Conservation (phyloP, 2,888 invertebrate species). For the Phymatocera aterrima region DNA sequence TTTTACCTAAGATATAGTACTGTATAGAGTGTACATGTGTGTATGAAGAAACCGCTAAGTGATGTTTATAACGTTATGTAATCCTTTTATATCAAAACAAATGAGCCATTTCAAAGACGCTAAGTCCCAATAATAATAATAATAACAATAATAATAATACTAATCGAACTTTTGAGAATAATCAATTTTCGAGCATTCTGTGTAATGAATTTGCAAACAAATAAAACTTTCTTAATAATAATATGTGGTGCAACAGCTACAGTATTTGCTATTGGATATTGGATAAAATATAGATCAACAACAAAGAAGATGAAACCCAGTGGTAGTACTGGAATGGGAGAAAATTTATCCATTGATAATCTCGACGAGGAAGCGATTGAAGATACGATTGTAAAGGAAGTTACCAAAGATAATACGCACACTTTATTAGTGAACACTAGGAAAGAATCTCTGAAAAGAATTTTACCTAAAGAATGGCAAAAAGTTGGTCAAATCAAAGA, state of each 20-base stretch:
- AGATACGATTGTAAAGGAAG: not conserved
- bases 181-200: not conserved
- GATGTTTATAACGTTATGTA: constrained; percentile 17
- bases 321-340: too few species aligned
- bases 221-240: constrained; percentile 4
- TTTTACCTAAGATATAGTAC: not conserved
- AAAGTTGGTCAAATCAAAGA: constrained; percentile 69
- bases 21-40: not conserved
- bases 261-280: constrained; percentile 10
- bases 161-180: not conserved
- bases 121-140: not conserved
- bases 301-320: not conserved
- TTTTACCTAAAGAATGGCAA: constrained; percentile 62
- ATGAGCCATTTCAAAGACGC: not conserved
- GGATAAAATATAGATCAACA: constrained; percentile 20
- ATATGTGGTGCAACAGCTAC: constrained; percentile 18
- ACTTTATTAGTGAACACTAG: not conserved
- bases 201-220: constrained; percentile 11
- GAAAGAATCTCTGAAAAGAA: not conserved
- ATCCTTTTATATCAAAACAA: not conserved
- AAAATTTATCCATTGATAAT: not conserved
- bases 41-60: too few species aligned
- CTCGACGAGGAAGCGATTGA: not conserved
- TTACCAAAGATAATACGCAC: not conserved
- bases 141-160: not conserved